A percentile compares a stretch with the other conserved stretches of the same genome.
These are phyloP conservation scores for Cololabis saira DNA, from an alignment of 2,113 vertebrate species.

Conservation along the genomic window DNA sequence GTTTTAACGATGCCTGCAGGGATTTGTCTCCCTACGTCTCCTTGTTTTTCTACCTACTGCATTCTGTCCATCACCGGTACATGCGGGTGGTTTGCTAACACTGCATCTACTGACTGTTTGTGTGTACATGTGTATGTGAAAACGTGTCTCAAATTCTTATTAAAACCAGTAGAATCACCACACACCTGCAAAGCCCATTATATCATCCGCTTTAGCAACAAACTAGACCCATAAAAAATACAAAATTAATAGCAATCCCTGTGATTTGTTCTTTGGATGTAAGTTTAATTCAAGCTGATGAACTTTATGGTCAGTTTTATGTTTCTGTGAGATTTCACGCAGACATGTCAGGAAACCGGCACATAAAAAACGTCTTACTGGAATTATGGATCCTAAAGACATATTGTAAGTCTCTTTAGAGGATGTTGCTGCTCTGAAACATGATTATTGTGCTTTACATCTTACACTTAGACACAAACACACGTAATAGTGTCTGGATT, in stretches of 20 bases:
- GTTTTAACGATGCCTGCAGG: constrained; percentile 25
- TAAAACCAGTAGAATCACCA: not conserved
- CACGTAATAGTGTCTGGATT: no score
- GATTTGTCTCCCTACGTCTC: not conserved
- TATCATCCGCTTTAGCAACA: not conserved
- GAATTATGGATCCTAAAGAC: constrained; percentile 7
- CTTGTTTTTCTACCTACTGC: constrained; percentile 16
- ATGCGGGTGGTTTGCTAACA: constrained; percentile 2
- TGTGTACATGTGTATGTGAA: not conserved
- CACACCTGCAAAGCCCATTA: not conserved
- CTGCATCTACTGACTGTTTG: not conserved
- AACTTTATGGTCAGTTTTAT: not conserved
- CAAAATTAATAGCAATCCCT: not conserved
- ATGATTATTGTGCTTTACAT: not conserved
- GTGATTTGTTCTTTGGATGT: not conserved
- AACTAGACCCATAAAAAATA: not conserved
- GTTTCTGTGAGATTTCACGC: not conserved
- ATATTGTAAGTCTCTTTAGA: not conserved
- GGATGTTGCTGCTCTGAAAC: constrained; percentile 1
- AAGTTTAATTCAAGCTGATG: not conserved
- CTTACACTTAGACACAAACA: not conserved
- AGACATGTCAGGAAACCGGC: not conserved
- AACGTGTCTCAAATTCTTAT: not conserved
- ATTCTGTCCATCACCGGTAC: not conserved
- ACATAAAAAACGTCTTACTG: not conserved